Evolutionary conservation across 2,113 vertebrate species (phyloP), one percentile per base, ranked within the genome.

Genomic region (Istiophorus platypterus): DNA sequence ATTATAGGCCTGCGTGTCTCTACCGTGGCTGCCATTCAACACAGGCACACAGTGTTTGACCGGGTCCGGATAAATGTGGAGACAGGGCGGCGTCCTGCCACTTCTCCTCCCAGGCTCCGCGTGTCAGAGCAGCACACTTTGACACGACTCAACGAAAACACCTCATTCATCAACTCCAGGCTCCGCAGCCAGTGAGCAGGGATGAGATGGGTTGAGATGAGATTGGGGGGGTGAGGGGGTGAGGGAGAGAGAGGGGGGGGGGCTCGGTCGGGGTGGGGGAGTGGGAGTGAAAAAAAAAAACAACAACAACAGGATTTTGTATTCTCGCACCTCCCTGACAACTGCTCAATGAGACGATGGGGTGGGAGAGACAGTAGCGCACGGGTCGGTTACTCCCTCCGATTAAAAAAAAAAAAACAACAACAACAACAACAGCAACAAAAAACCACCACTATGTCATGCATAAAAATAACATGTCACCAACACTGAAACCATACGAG

Each of bases 1-100:
- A 80, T 80, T 76, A 75, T 11, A 10, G 81, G 76, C 71, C 76
- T 75, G 77, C 45, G 66, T 72, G n/a, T 85, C 49, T 49, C 56
- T 31, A 3, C 62, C 39, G 52, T 5, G 68, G 63, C 80, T 62
- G 69, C 51, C 87, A 39, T 15, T 4, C 41, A 20, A 20, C 2
- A 61, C 80, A 58, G 59, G 49, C 71, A 70, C 71, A 10, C 82
- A 1, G 52, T 57, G 82, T 80, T 59, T 80, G 85, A 64, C 88
- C 77, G 81, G 39, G 51, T 29, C 45, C 69, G 91, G 91, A 90
- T 89, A 87, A 89, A 71, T 78, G 90, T 74, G 87, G 92, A 94
- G 94, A 94, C 94, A 91, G 87, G 66, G 88, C 85, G 94, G 93
- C 94, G 93, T 92, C 90, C 90, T 87, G 85, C 85, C 91, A 88